Percentiles rank a stretch among this genome's conserved stretches.
These are phyloP conservation scores for Otolemur crassicaudatus DNA, from an alignment of 2,797 vertebrate genomes.

Conservation along the genomic window DNA sequence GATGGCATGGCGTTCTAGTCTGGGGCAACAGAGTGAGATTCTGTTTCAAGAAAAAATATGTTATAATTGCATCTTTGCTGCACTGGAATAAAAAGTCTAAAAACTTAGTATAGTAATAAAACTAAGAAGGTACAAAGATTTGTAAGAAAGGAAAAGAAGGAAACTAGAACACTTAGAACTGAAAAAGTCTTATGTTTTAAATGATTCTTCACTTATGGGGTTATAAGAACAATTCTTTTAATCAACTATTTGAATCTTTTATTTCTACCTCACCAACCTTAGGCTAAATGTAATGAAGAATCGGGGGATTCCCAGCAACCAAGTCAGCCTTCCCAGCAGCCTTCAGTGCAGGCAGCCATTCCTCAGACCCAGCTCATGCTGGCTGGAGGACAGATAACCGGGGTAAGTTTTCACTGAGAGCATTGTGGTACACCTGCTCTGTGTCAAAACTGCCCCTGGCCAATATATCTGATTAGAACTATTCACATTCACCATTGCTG, in stretches of 20 bases:
- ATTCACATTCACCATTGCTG: background rate
- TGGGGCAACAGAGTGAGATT: too few species aligned
- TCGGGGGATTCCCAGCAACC: conserved; percentile 93
- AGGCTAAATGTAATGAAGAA: conserved; percentile 96
- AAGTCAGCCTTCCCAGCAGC: conserved; percentile 93
- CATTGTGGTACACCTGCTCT: conserved; percentile 44
- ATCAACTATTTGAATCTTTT: conserved; percentile 36
- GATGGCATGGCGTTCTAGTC: too few species aligned
- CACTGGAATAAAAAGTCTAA: conserved; percentile 34
- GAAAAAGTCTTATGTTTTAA: conserved; percentile 17
- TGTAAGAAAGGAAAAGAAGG: conserved; percentile 19
- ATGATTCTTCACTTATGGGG: conserved; percentile 8
- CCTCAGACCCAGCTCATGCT: conserved; percentile 98
- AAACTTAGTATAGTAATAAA: conserved; percentile 43
- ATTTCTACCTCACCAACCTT: conserved; percentile 14
- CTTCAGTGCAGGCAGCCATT: conserved; percentile 93
- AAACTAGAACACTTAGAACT: background rate
- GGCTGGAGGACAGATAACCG: conserved; percentile 97
- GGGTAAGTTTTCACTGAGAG: conserved; percentile 92
- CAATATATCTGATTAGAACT: background rate
- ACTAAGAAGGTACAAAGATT: background rate
- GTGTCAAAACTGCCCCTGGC: conserved; percentile 13
- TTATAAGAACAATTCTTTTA: background rate
- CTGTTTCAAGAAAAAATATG: background rate
- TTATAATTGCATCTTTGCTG: conserved; percentile 11